Evolutionary conservation across 2,797 vertebrate species (phyloP), one percentile per base, ranked within the genome.

Genomic region (Cossypha heuglini): DNA sequence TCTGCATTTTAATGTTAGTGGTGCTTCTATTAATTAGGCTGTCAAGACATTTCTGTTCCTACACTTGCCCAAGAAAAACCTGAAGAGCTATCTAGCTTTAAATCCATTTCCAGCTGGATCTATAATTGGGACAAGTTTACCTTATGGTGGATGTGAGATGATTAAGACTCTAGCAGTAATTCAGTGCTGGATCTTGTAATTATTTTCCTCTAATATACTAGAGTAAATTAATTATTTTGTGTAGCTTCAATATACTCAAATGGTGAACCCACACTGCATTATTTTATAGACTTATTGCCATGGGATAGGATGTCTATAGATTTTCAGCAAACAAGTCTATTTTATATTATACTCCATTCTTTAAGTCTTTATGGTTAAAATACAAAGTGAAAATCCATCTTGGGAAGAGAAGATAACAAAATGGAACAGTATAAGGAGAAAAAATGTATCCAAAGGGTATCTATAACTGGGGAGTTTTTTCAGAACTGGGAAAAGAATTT

Each of bases 81-180:
- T 87, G 40, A 95, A 67, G 40, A 95, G 40, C 38, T 88, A 61
- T 90, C 38, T 77, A 92, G 59, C 7, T 94, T 67, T 85, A 93
- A 93, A 96, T 69, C 35, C 75, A 93, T 85, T 88, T 95, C 64
- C 93, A 74, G 66, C 43, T 91, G 69, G 38, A 95, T 94, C 51
- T 92, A 16, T 92, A 96, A 97, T 19, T 83, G 92, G 93, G 58
- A 64, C 58, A 94, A 87, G 51, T 92, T 59, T 54, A 49, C 85
- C 40, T 67, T 77, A 62, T 42, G 8, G 37, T 88, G 73, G 38
- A 81, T 64, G 24, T 88, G 73, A 69, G 69, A 48, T 84, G 43
- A 92, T 91, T 94, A 94, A 90, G 76, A 59, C 31, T 73, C 42
- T 29, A 88, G 40, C 43, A 83, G 75, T 80, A 77, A 80, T 78